Base-by-base conservation (phyloP, 2,113 vertebrate species). In the Rhodinocichla rosea region DNA sequence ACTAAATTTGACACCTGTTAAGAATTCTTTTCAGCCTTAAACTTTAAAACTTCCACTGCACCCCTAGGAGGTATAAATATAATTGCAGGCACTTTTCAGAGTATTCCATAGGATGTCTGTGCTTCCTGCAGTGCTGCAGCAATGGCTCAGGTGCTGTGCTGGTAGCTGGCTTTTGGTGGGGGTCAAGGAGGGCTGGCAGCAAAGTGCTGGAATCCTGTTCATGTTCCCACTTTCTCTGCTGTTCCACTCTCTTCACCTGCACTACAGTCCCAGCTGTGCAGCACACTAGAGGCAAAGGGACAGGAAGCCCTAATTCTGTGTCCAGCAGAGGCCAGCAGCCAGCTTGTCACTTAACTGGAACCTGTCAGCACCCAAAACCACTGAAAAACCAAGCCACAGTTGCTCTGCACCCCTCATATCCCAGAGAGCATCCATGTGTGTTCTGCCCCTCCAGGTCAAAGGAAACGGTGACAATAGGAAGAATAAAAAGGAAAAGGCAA, bases 1-100 rank as follows among this genome's bases (percentile, higher is more conserved):
- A 67, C 55, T 76, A n/a, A 77, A 69, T 89, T 75, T 70, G 93
- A 94, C 87, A 92, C 65, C 80, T 74, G 45, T 74, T 82, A 88
- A 84, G 73, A 53, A 45, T 26, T n/a, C 82, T 95, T 94, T 89
- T 88, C 70, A 91, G 35, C 75, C 37, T 26, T 39, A 52, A 91
- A 86, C 53, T 79, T 94, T 87, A 81, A 71, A 93, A 94, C 47
- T 59, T 94, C 64, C 50, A 73, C 35, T 86, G 81, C 21, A 42
- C 76, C 65, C 60, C 82, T 69, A 71, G 69, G 74, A 91, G 60
- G 65, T 78, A 90, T 69, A 92, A 93, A 91, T 94, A 55, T 50
- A 92, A 91, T 79, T 83, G 60, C 28, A 67, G 20, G 24, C 1
- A 3, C 60, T 79, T 91, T 84, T 79, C 37, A 67, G 57, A 53